Conservation (phyloP, 1,140 invertebrate species). For the Agrypnia vestita region DNA sequence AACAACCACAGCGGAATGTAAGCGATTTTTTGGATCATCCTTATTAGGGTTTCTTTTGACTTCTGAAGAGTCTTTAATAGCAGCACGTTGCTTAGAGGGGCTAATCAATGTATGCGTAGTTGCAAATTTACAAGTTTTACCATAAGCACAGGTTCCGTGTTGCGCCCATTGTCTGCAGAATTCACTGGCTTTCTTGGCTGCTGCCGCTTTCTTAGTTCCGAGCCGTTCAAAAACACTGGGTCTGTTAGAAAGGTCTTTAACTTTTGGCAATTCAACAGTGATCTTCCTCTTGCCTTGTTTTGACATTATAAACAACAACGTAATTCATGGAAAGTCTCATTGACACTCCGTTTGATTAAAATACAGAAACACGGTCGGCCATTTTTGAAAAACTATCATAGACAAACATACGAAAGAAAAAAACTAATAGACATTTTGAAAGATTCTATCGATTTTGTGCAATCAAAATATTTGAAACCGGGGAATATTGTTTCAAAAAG, state of each 20-base stretch:
- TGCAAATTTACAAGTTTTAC: slow-evolving; percentile 84
- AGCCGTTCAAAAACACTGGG: slow-evolving; percentile 87
- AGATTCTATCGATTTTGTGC: slow-evolving; percentile 5
- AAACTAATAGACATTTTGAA: too few relatives aligned
- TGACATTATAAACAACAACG: slow-evolving; percentile 75
- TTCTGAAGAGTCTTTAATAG: slow-evolving; percentile 79
- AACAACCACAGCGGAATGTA: slow-evolving; percentile 79
- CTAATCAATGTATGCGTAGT: slow-evolving; percentile 82
- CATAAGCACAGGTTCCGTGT: slow-evolving; percentile 82
- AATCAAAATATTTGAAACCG: too few relatives aligned
- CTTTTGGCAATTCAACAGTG: slow-evolving; percentile 82
- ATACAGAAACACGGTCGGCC: slow-evolving; percentile 42
- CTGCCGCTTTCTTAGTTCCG: slow-evolving; percentile 80
- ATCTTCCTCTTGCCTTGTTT: slow-evolving; percentile 86
- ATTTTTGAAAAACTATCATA: slow-evolving; percentile 44
- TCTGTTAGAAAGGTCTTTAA: slow-evolving; percentile 77
- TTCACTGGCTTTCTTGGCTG: slow-evolving; percentile 73
- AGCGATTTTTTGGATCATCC: slow-evolving; percentile 76
- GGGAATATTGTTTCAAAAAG: too few relatives aligned
- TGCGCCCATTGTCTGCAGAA: slow-evolving; percentile 84
- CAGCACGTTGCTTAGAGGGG: slow-evolving; percentile 80
- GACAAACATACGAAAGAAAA: neutral
- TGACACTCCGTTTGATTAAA: slow-evolving; percentile 49
- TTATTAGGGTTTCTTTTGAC: slow-evolving; percentile 72
- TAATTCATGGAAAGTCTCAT: slow-evolving; percentile 56